A percentile compares a stretch with the other conserved stretches of the same genome.
Evolutionary conservation across 2,888 invertebrate genomes (phyloP).

Genomic region (Pammene aurita): DNA sequence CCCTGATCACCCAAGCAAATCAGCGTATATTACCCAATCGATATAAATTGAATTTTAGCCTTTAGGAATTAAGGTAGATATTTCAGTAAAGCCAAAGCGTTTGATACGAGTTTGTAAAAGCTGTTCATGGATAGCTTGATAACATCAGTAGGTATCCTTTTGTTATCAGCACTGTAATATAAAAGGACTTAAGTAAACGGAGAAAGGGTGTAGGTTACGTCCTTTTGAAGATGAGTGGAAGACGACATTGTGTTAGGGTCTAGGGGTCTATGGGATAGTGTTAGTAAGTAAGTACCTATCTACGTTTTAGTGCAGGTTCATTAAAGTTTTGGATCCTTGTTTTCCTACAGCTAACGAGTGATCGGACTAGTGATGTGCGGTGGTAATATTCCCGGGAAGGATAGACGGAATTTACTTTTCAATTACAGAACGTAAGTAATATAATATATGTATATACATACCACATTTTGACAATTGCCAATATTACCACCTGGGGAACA

Average conservation of each 20-base stretch:
- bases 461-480: too few relatives aligned
- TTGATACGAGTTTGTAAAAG: conserved; percentile 2
- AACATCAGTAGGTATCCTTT: conserved; percentile 18
- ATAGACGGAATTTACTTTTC: too few relatives aligned
- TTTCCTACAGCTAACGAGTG: too few relatives aligned
- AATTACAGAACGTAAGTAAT: too few relatives aligned
- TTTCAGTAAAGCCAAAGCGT: neutral
- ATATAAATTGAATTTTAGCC: neutral
- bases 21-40: neutral
- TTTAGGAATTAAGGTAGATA: neutral
- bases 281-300: neutral
- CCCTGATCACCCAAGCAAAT: conserved; percentile 25
- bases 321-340: too few relatives aligned
- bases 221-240: neutral
- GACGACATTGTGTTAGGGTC: neutral
- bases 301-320: neutral
- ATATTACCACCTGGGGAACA: too few relatives aligned
- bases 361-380: too few relatives aligned
- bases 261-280: conserved; percentile 8
- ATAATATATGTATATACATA: too few relatives aligned
- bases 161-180: neutral
- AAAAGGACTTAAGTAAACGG: neutral
- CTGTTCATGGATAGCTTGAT: conserved; percentile 10
- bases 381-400: too few relatives aligned
- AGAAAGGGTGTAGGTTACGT: neutral